Percentiles rank a stretch among this genome's conserved stretches.
These are phyloP conservation scores for Ceratotherium simum DNA, from an alignment of 2,113 vertebrate species.

Conservation along the genomic window DNA sequence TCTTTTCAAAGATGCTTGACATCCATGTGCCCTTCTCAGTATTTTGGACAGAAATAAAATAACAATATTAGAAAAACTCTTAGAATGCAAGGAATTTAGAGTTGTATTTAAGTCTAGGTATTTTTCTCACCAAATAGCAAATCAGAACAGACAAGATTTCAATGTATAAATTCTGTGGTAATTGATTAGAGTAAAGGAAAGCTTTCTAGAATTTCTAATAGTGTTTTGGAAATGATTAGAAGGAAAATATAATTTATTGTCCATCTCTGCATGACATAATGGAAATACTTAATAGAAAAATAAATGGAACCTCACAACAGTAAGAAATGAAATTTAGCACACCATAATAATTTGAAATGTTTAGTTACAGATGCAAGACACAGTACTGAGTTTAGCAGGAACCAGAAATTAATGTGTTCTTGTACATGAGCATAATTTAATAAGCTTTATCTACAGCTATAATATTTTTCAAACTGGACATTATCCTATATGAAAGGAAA, in stretches of 20 bases:
- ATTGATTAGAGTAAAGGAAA: slow-evolving; percentile 26
- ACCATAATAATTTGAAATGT: neutral
- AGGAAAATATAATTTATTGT: slow-evolving; percentile 50
- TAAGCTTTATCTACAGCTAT: neutral
- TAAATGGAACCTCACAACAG: slow-evolving; percentile 49
- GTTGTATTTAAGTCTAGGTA: neutral
- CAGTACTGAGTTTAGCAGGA: slow-evolving; percentile 28
- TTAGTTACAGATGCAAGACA: slow-evolving; percentile 27
- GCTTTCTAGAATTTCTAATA: neutral
- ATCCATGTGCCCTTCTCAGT: neutral
- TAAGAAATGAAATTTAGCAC: neutral
- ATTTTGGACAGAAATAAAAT: slow-evolving; percentile 26
- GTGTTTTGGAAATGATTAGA: slow-evolving; percentile 29
- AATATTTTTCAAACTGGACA: neutral
- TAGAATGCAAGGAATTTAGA: slow-evolving; percentile 7
- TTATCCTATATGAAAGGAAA: neutral
- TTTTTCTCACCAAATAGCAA: neutral
- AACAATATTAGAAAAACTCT: neutral
- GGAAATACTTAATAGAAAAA: slow-evolving; percentile 56
- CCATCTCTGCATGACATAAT: slow-evolving; percentile 42
- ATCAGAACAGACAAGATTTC: neutral
- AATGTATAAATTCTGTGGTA: neutral
- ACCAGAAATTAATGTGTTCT: slow-evolving; percentile 22
- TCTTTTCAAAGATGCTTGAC: neutral
- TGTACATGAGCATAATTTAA: neutral